These are phyloP conservation scores for Pangasius macronema DNA, from an alignment of 2,797 vertebrate species.

Conservation along the genomic window DNA sequence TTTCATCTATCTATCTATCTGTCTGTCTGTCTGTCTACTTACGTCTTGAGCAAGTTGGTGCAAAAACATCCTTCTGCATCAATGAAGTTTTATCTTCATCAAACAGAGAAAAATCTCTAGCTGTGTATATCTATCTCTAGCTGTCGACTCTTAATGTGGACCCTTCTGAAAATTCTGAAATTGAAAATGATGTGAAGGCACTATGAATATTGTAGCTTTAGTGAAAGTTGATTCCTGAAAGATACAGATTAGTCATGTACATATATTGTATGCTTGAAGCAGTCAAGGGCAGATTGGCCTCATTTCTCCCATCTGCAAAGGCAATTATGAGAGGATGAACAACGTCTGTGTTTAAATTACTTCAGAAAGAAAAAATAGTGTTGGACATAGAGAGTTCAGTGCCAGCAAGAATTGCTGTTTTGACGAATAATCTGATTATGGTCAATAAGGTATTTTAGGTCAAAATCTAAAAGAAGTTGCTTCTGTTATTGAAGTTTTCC, in stretches of 20 bases:
- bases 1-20: background rate
- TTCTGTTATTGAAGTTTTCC: conserved; percentile 49
- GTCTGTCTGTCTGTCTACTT: background rate
- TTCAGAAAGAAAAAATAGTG: background rate
- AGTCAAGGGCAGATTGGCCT: background rate
- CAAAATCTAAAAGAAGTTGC: conserved; percentile 40
- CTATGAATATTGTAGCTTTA: background rate
- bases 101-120: background rate
- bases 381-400: conserved; percentile 14
- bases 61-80: background rate
- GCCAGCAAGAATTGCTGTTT: conserved; percentile 20
- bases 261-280: background rate
- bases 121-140: background rate
- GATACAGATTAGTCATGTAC: background rate
- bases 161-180: background rate
- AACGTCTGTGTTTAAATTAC: conserved; percentile 14
- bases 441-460: conserved; percentile 43
- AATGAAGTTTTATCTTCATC: background rate
- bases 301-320: conserved; percentile 2
- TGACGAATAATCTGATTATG: conserved; percentile 46
- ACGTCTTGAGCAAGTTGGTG: background rate
- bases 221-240: background rate
- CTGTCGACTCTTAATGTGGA: background rate
- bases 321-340: background rate
- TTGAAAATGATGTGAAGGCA: background rate